Evolutionary conservation across 2,797 vertebrate genomes (phyloP), one percentile per base, ranked within the genome.

Genomic region (Vultur gryphus): DNA sequence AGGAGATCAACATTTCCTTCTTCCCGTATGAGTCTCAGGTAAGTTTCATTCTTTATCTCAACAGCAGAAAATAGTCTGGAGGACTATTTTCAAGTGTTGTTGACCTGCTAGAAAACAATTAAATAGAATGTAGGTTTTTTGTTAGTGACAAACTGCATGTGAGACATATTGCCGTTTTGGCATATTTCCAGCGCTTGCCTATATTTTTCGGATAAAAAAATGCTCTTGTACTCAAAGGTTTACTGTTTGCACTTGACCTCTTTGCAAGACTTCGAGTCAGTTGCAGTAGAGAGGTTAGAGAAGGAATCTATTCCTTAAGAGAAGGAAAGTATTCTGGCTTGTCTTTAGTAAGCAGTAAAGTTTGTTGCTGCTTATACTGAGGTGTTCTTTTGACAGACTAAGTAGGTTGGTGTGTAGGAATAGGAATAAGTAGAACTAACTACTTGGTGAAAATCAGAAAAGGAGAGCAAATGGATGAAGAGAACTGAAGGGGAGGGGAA

Each of bases 1-100:
- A 99, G 94, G 99, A 99, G 98, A 98, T 99, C 92, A 99, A 99
- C 97, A 98, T 99, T 75, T 99, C 99, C 39, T 99, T 99, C 97
- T 98, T 99, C 95, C 99, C 99, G 9, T 98, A 98, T 70, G 99
- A 99, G 92, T 98, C 99, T 91, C 99, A 99, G 97, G 99, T 99
- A 98, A 98, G 70, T 89, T 72, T 92, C 31, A 18, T 76, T 96
- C 26, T 95, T 79, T 64, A 48, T 67, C 39, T 85, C 54, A 41
- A 64, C 20, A 54, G 54, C 20, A 76, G 46, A 79, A 59, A 49
- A 14, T 58, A 44, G 25, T 37, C 21, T 37, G 33, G 31, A 62
- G 24, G 28, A 35, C 41, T 95, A 6, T 75, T 84, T 65, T 77
- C 13, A 58, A 13, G 5, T 73, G 20, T 21, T 77, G 25, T 44